A percentile compares a stretch with the other conserved stretches of the same genome.
These are phyloP conservation scores for Centropus bengalensis DNA, from an alignment of 2,113 vertebrate species.

Conservation along the genomic window DNA sequence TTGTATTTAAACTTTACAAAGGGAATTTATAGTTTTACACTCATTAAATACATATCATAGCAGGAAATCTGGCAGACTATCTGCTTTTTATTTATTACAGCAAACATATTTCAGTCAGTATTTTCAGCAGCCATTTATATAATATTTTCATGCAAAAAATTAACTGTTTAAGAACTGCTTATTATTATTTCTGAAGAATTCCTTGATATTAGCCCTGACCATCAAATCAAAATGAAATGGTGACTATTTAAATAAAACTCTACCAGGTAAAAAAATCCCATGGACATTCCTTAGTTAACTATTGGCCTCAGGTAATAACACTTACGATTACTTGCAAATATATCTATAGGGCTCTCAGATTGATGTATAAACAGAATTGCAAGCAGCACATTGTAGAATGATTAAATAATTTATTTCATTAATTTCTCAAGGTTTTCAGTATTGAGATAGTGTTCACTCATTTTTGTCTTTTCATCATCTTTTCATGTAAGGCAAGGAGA, in stretches of 20 bases:
- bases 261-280: background rate
- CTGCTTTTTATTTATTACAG: background rate
- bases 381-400: background rate
- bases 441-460: background rate
- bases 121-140: background rate
- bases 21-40: background rate
- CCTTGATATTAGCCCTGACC: background rate
- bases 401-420: background rate
- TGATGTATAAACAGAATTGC: background rate
- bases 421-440: background rate
- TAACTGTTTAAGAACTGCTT: background rate
- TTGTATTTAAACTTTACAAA: background rate
- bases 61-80: background rate
- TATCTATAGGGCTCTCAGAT: background rate
- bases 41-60: background rate
- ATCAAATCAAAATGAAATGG: background rate
- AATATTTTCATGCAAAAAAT: background rate
- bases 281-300: background rate
- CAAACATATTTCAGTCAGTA: background rate
- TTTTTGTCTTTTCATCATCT: background rate
- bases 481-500: background rate
- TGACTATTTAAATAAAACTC: background rate
- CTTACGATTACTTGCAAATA: background rate
- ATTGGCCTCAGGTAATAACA: background rate
- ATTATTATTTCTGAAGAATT: background rate